Conservation (phyloP, 1,140 invertebrate species). For the Drosophila neocordata region DNA sequence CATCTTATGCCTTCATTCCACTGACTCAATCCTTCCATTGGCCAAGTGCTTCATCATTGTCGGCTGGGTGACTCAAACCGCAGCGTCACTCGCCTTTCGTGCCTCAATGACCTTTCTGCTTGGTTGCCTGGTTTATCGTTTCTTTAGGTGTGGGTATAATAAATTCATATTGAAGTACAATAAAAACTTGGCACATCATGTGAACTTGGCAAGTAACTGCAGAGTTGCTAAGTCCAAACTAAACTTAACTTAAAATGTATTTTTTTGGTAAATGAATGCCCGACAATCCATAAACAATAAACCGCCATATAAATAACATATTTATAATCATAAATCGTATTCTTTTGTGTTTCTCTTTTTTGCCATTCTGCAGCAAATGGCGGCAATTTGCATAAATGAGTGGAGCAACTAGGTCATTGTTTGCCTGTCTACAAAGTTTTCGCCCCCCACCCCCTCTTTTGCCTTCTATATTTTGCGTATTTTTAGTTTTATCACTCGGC, state of each 20-base stretch:
- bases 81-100: not conserved
- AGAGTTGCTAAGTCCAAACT: conserved; percentile 24
- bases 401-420: conserved; percentile 62
- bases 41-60: conserved; percentile 62
- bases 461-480: not conserved
- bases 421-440: conserved; percentile 69
- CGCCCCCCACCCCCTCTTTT: not conserved
- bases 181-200: conserved; percentile 43
- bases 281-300: conserved; percentile 56
- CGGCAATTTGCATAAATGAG: conserved; percentile 54
- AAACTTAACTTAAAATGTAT: not conserved
- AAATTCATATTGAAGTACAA: conserved; percentile 46
- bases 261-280: conserved; percentile 29
- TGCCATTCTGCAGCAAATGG: conserved; percentile 47
- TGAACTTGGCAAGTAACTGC: conserved; percentile 28
- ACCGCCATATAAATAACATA: conserved; percentile 62
- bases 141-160: conserved; percentile 16
- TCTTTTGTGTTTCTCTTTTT: conserved; percentile 11
- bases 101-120: conserved; percentile 63
- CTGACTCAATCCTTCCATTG: not conserved
- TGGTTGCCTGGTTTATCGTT: conserved; percentile 22
- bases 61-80: conserved; percentile 6
- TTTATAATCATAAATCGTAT: conserved; percentile 58
- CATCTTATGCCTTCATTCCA: not conserved
- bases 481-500: conserved; percentile 35